Conservation (phyloP, 2,113 vertebrate species). For the Plectropomus leopardus region DNA sequence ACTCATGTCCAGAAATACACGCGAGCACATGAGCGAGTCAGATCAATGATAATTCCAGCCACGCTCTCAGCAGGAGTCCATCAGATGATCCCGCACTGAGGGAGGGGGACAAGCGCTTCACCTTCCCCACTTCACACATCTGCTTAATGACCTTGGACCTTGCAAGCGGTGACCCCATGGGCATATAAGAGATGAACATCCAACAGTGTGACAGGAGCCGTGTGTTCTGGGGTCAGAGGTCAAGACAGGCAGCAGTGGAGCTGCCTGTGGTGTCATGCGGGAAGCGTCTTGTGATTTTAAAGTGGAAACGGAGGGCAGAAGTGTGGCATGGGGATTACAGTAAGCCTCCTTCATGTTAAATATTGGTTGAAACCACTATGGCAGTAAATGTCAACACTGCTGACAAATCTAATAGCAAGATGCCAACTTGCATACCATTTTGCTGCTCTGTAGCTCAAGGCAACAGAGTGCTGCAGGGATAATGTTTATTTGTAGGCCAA, state of each 20-base stretch:
- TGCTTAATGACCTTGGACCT: slow-evolving; percentile 59
- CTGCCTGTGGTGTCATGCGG: neutral
- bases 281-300: slow-evolving; percentile 11
- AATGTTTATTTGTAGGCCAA: too few species aligned
- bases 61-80: slow-evolving; percentile 47
- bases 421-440: neutral
- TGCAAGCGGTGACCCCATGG: slow-evolving; percentile 24
- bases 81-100: slow-evolving; percentile 16
- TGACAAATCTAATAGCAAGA: neutral
- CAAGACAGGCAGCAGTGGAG: neutral
- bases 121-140: slow-evolving; percentile 25
- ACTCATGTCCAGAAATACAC: slow-evolving; percentile 48
- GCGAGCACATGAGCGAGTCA: slow-evolving; percentile 6
- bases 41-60: slow-evolving; percentile 63
- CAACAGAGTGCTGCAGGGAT: too few species aligned
- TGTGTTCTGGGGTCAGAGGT: slow-evolving; percentile 40
- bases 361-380: neutral
- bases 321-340: neutral
- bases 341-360: slow-evolving; percentile 10
- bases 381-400: neutral
- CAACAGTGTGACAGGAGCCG: slow-evolving; percentile 30
- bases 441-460: neutral
- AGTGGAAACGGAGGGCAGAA: neutral
- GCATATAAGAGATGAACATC: slow-evolving; percentile 14
- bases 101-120: neutral